Evolutionary conservation across 1,140 invertebrate genomes (phyloP).

Genomic region (Anagrus nilaparvatae): DNA sequence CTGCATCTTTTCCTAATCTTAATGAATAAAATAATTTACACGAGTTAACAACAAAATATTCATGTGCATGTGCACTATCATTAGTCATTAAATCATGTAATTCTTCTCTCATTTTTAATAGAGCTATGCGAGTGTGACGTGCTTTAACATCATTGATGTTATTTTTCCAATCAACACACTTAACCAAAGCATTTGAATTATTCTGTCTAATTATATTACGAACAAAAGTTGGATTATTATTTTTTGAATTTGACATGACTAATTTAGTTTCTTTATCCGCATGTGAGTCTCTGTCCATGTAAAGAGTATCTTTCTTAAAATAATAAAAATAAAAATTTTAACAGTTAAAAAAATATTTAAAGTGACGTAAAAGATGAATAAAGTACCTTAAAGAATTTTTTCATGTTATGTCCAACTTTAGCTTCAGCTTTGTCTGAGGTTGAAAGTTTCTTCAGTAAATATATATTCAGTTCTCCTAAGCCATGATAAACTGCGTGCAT

Average conservation of each 20-base stretch:
- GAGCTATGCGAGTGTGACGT: constrained; percentile 41
- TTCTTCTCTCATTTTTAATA: constrained; percentile 43
- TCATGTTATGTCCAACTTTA: too few species aligned
- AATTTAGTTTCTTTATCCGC: background rate
- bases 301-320: background rate
- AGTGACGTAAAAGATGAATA: too few species aligned
- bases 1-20: too few species aligned
- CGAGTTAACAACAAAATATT: constrained; percentile 54
- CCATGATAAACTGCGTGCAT: constrained; percentile 91
- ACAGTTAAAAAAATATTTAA: too few species aligned
- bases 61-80: constrained; percentile 48
- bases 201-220: too few species aligned
- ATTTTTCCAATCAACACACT: too few species aligned
- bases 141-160: constrained; percentile 21
- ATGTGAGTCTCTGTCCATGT: background rate
- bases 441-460: constrained; percentile 97
- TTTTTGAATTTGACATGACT: too few species aligned
- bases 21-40: constrained; percentile 42
- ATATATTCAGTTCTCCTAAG: constrained; percentile 97
- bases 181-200: too few species aligned
- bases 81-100: constrained; percentile 28
- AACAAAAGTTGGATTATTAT: too few species aligned
- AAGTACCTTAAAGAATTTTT: too few species aligned
- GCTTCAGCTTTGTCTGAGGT: constrained; percentile 83
- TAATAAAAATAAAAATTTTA: too few species aligned